phyloP scores from a whole-genome alignment of 2,888 invertebrate species.

The Ethmia dodecea region DNA sequence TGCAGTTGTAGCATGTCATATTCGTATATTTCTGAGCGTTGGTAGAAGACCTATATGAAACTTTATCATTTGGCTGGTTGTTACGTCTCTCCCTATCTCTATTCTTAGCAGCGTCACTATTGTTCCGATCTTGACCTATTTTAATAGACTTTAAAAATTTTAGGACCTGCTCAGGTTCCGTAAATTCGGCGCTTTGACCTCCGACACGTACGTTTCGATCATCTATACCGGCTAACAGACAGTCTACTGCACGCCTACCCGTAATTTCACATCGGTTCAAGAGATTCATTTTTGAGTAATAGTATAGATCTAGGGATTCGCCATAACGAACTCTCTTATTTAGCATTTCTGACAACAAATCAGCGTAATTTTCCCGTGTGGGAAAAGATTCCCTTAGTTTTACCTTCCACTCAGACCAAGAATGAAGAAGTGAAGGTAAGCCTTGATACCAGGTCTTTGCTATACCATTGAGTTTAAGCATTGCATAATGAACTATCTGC shows the following conservation, averaged over 20 bases:
- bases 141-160: conserved; percentile 17
- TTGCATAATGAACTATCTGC: conserved; percentile 21
- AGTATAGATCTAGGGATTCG: conserved; percentile 14
- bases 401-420: conserved; percentile 22
- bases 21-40: neutral
- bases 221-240: conserved; percentile 17
- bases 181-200: conserved; percentile 18
- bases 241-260: conserved; percentile 19
- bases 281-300: conserved; percentile 15
- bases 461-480: conserved; percentile 18
- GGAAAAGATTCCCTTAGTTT: conserved; percentile 20
- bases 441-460: conserved; percentile 20
- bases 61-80: neutral
- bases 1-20: conserved; percentile 1
- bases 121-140: neutral
- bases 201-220: conserved; percentile 17
- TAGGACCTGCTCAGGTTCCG: conserved; percentile 16
- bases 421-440: conserved; percentile 14
- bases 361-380: conserved; percentile 17
- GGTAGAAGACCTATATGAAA: neutral
- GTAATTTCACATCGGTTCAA: conserved; percentile 18
- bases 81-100: neutral
- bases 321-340: conserved; percentile 9
- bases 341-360: conserved; percentile 17
- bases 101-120: neutral